Evolutionary conservation across 2,888 invertebrate genomes (phyloP), one percentile per base, ranked within the genome.

Genomic region (Sylvicola cinctus): DNA sequence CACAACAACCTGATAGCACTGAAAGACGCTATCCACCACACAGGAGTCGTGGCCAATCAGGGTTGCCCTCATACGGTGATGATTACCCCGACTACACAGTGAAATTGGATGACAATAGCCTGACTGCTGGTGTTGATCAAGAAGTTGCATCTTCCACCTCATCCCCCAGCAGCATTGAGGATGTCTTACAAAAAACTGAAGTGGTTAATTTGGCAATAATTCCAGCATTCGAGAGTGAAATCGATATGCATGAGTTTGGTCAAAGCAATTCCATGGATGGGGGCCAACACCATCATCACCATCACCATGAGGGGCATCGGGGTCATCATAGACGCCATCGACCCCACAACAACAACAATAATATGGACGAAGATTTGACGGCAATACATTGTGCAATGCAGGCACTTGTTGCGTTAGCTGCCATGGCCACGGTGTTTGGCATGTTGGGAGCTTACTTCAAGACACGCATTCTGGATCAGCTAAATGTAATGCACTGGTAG

Each of bases 351-450:
- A 20, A 20, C 8, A 4, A 8, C 20, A 53, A 51, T 33, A 12
- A 35, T 5, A 47, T 47, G 31, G 53, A 55, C 16, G 51, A 57
- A 41, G 58, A 58, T 35, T 39, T 58, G 38, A 55, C 57, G 7
- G 54, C 55, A 36, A 53, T 58, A 37, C 58, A 58, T 46, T 57
- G 55, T 48, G 50, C 58, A 41, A 58, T 58, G 57, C 58, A 58
- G 50, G 52, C 53, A 43, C 54, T 58, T 48, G 56, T 58, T 55
- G 57, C 52, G 37, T 51, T 58, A 39, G 57, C 57, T 28, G 58
- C 58, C 29, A 49, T 58, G 27, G 58, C 56, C 25, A 58, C 57
- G 3, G 54, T 58, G 30, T 58, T 58, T 38, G 58, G 58, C 23
- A 56, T 58, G 54, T 44, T 58, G 31, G 57, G 57, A 36, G 56